Percentiles rank a stretch among this genome's conserved stretches.
These are phyloP conservation scores for Coregonus suidteri DNA, from an alignment of 2,797 vertebrate species.

Conservation along the genomic window DNA sequence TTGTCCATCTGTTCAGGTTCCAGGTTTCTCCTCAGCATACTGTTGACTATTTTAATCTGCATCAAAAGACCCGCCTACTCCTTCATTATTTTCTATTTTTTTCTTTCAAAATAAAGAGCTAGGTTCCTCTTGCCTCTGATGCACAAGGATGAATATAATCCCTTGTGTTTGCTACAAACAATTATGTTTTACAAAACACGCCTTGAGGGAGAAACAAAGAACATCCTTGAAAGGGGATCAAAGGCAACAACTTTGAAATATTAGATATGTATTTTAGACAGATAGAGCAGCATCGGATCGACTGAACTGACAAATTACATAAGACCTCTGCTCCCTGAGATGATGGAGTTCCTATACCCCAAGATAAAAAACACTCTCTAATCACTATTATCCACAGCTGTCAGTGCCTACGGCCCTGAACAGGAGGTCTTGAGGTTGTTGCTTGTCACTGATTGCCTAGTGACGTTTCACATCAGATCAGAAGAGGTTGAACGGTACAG, in stretches of 20 bases:
- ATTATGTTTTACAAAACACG: slow-evolving; percentile 3
- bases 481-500: slow-evolving; percentile 13
- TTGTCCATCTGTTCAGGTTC: slow-evolving; percentile 57
- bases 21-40: slow-evolving; percentile 52
- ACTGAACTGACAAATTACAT: slow-evolving; percentile 46
- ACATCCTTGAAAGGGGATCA: not conserved
- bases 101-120: slow-evolving; percentile 25
- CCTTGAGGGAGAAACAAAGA: not conserved
- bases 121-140: slow-evolving; percentile 13
- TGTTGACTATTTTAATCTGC: slow-evolving; percentile 53
- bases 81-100: slow-evolving; percentile 16
- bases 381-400: slow-evolving; percentile 50
- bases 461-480: slow-evolving; percentile 41
- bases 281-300: not conserved
- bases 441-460: slow-evolving; percentile 26
- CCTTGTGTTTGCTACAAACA: slow-evolving; percentile 32
- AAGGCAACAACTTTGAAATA: not conserved
- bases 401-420: slow-evolving; percentile 32
- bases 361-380: slow-evolving; percentile 38
- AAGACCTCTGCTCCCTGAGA: slow-evolving; percentile 27
- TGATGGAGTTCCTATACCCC: slow-evolving; percentile 42
- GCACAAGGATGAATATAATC: not conserved
- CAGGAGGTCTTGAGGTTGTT: slow-evolving; percentile 43
- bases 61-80: slow-evolving; percentile 38
- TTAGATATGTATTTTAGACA: slow-evolving; percentile 12